These are phyloP conservation scores for Actinemys pallida DNA, from an alignment of 2,113 vertebrate species.

Conservation along the genomic window DNA sequence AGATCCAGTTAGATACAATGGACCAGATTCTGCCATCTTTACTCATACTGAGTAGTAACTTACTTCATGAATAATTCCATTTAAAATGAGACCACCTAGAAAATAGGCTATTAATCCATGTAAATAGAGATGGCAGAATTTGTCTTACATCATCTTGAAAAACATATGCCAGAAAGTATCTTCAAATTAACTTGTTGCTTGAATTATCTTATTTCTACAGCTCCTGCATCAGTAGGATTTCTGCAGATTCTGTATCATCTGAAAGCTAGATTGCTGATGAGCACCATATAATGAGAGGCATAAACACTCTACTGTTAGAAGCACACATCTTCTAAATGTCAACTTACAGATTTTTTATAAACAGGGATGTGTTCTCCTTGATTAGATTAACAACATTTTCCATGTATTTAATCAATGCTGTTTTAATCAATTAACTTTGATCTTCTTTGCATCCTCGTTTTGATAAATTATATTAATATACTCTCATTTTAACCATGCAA, in stretches of 20 bases:
- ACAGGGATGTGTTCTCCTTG: slow-evolving; percentile 48
- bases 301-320: slow-evolving; percentile 40
- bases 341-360: slow-evolving; percentile 35
- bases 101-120: not conserved
- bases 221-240: not conserved
- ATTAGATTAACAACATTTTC: slow-evolving; percentile 68
- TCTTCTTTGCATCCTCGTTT: slow-evolving; percentile 73
- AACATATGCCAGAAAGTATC: not conserved
- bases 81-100: not conserved
- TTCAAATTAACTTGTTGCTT: not conserved
- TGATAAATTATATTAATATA: slow-evolving; percentile 80
- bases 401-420: slow-evolving; percentile 64
- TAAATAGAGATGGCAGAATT: not conserved
- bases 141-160: not conserved
- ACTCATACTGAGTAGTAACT: not conserved
- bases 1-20: not conserved
- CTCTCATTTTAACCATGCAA: slow-evolving; percentile 71
- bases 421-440: slow-evolving; percentile 71
- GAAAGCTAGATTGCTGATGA: slow-evolving; percentile 30
- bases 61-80: not conserved
- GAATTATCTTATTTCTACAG: not conserved
- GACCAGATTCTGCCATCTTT: not conserved
- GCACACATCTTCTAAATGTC: slow-evolving; percentile 32
- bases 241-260: not conserved
- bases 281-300: not conserved